Conservation (phyloP, 2,888 invertebrate genomes). For the Argynnis bischoffii region DNA sequence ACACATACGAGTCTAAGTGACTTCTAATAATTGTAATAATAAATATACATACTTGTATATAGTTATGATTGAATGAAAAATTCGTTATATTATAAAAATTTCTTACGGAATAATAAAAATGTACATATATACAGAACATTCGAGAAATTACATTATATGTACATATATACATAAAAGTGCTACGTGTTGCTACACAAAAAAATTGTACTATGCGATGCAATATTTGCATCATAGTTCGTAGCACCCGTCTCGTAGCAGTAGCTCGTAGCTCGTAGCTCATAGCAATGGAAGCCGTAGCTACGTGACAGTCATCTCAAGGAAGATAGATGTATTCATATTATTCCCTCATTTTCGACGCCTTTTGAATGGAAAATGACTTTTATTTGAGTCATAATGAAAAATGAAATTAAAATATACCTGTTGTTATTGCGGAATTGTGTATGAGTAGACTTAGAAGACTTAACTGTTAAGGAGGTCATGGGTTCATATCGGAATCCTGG, state of each 20-base stretch:
- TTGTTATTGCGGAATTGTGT: background rate
- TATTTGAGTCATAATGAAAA: constrained; percentile 16
- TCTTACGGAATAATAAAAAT: no score
- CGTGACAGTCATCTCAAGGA: constrained; percentile 27
- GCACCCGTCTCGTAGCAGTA: constrained; percentile 10
- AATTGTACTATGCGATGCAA: no score
- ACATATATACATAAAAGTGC: no score
- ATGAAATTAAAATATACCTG: constrained; percentile 16
- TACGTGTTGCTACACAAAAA: no score
- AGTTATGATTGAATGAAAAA: no score
- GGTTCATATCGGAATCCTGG: background rate
- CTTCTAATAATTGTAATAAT: no score
- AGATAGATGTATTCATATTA: constrained; percentile 26
- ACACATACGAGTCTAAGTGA: no score
- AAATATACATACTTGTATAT: no score
- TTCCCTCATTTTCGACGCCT: constrained; percentile 27
- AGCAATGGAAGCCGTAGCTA: constrained; percentile 18
- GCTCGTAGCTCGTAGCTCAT: constrained; percentile 27
- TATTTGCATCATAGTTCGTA: background rate
- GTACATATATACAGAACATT: no score
- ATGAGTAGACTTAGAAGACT: background rate
- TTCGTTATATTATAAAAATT: no score
- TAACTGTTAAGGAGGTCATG: background rate
- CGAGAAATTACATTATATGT: no score
- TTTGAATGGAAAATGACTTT: constrained; percentile 27